Evolutionary conservation across 2,113 vertebrate genomes (phyloP), one percentile per base, ranked within the genome.

Genomic region (Carollia perspicillata): DNA sequence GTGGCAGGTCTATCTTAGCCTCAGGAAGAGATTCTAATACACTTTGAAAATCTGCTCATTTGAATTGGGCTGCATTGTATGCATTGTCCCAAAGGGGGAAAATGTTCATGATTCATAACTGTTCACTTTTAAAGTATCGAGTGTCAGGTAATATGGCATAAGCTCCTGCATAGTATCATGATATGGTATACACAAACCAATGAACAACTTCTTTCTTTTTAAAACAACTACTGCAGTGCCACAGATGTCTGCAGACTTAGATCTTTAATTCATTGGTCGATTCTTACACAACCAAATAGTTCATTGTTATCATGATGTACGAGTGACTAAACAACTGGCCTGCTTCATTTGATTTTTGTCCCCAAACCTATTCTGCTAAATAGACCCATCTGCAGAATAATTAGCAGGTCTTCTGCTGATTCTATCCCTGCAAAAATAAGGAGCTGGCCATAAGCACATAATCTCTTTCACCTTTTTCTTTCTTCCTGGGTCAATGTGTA

Each of bases 31-130:
- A 93, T 79, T 95, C 94, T 92, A 58, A 94, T 60, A 69, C 14
- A 74, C 47, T 86, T 91, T 95, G 75, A 89, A 95, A 95, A 89
- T 91, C 89, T 65, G 28, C 66, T 95, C 78, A 60, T 89, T 94
- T 75, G 83, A 93, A 94, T 86, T 78, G 75, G 66, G 75, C 68
- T 90, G 23, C 69, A 91, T 74, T 72, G 33, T 55, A 72, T 83
- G 55, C 37, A 23, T 65, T 79, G 68, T 58, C 74, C 88, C 93
- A 74, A 78, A 37, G 30, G 77, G 40, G 14, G 55, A 81, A 88
- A 89, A 69, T 58, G 71, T 37, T 22, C 16, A 4, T 63, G 69
- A 58, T 69, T 88, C 47, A 33, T 93, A 65, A 49, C 35, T 7
- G 42, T 26, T 90, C 53, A 11, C n/a, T 75, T 28, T n/a, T 40